Evolutionary conservation across 2,888 invertebrate genomes (phyloP).

Genomic region (Chironomus riparius): DNA sequence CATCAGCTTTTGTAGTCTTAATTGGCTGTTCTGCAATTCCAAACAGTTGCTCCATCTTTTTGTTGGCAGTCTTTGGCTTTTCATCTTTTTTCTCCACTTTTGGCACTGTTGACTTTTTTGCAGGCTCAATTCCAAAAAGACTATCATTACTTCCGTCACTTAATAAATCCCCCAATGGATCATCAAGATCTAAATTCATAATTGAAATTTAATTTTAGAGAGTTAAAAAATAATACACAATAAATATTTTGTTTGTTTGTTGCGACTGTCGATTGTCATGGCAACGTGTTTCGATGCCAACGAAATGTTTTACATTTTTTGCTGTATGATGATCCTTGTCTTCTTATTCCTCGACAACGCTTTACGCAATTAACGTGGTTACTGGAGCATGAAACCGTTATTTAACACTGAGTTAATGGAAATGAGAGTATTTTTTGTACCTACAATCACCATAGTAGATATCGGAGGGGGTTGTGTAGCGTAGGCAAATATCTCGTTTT

Average conservation of each 20-base stretch:
- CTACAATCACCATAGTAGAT: too few species aligned
- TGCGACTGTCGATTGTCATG: not conserved
- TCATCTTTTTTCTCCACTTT: conserved; percentile 25
- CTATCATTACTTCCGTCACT: conserved; percentile 64
- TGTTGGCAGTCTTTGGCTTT: conserved; percentile 15
- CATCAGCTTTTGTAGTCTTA: not conserved
- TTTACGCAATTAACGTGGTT: conserved; percentile 16
- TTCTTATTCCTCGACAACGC: too few species aligned
- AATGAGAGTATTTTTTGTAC: not conserved
- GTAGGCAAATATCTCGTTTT: too few species aligned
- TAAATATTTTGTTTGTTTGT: not conserved
- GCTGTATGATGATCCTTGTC: too few species aligned
- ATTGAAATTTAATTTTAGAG: not conserved
- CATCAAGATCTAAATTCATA: conserved; percentile 53
- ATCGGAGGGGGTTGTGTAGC: too few species aligned
- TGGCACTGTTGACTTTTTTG: conserved; percentile 28
- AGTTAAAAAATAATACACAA: not conserved
- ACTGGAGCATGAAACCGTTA: conserved; percentile 11
- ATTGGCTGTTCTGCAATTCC: conserved; percentile 34
- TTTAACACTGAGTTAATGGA: conserved; percentile 15
- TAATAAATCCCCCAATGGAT: conserved; percentile 55
- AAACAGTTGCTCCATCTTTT: conserved; percentile 39
- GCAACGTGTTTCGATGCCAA: not conserved
- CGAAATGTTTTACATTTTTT: not conserved
- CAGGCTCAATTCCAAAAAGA: conserved; percentile 54